A percentile compares a stretch with the other conserved stretches of the same genome.
phyloP scores from a whole-genome alignment of 1,140 invertebrate species.

The Melipona quadrifasciata region DNA sequence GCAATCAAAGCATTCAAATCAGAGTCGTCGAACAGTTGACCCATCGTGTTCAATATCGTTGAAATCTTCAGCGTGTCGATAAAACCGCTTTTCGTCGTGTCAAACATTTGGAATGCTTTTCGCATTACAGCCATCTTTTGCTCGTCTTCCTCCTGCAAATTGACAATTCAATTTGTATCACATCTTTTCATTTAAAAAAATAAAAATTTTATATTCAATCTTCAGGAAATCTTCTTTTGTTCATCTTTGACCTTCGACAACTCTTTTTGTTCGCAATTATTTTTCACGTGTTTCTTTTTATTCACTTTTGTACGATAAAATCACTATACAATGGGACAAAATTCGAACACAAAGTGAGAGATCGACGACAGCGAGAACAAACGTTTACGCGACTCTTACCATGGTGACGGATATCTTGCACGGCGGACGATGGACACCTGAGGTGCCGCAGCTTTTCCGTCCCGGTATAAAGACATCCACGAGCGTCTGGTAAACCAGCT shows the following conservation, averaged over 20 bases:
- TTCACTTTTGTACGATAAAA: neutral
- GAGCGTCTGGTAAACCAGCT: conserved; percentile 73
- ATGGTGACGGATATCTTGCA: conserved; percentile 65
- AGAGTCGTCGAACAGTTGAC: conserved; percentile 93
- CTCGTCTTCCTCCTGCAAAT: conserved; percentile 87
- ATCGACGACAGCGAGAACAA: neutral
- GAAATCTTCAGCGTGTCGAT: conserved; percentile 95
- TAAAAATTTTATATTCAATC: neutral
- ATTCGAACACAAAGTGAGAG: too few relatives aligned
- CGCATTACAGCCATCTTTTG: conserved; percentile 94
- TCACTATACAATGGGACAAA: neutral
- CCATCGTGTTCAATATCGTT: conserved; percentile 96
- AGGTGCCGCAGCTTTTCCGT: conserved; percentile 65
- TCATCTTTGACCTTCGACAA: too few relatives aligned
- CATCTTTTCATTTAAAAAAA: neutral
- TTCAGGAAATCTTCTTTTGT: neutral
- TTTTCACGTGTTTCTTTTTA: neutral
- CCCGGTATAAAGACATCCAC: conserved; percentile 74
- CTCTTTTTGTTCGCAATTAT: neutral
- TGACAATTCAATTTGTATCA: neutral
- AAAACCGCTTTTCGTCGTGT: conserved; percentile 93
- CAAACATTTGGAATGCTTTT: conserved; percentile 97
- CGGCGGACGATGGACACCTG: conserved; percentile 73
- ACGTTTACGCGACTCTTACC: conserved; percentile 64
- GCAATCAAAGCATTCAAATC: conserved; percentile 92